Percentiles rank a stretch among this genome's conserved stretches.
These are phyloP conservation scores for Pseudorhiza aurosa DNA, from an alignment of 30 jellyfish, hydroid and myxozoan species.

Conservation along the genomic window DNA sequence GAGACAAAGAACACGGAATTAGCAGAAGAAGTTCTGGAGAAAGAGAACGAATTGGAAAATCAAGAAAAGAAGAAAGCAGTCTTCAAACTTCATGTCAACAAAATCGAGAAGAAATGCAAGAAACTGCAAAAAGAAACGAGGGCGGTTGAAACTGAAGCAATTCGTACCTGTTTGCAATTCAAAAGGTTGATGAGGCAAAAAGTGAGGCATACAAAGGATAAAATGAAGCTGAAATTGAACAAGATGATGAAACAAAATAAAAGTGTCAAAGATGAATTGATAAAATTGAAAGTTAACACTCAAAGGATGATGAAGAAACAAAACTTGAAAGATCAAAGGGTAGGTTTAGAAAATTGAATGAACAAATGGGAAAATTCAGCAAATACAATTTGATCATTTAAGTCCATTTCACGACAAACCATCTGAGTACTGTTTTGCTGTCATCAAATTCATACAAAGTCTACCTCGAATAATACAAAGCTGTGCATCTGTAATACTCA, in stretches of 20 bases:
- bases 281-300: not conserved
- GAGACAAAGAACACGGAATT: not conserved
- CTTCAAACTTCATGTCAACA: not conserved
- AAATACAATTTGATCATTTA: no score
- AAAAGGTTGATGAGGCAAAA: not conserved
- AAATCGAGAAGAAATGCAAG: not conserved
- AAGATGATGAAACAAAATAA: not conserved
- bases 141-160: not conserved
- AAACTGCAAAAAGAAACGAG: not conserved
- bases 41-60: not conserved
- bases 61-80: not conserved
- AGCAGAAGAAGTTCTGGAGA: not conserved
- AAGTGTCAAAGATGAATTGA: not conserved
- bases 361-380: no score
- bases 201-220: no score
- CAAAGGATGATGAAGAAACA: no score
- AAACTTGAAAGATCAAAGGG: not conserved
- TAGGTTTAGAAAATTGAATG: not conserved
- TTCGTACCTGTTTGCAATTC: not conserved
- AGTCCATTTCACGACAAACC: no score
- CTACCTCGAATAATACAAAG: no score
- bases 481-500: no score
- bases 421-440: not conserved
- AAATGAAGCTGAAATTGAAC: no score
- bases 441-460: no score